Conservation (phyloP, 2,113 vertebrate genomes). For the Naja naja region DNA sequence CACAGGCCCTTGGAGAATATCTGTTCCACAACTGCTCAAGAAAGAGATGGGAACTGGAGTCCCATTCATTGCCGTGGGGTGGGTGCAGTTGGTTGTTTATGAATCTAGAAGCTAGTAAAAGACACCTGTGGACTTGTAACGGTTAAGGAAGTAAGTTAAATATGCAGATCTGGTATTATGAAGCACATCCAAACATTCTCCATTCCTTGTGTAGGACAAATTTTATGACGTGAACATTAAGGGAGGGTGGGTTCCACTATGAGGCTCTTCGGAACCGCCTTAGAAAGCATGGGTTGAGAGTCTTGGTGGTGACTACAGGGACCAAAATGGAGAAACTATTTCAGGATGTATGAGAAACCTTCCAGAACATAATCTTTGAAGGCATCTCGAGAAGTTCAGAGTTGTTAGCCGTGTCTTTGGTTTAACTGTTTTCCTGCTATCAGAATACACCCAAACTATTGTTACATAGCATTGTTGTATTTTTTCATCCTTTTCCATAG, state of each 20-base stretch:
- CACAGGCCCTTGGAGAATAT: no score
- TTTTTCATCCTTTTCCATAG: not conserved
- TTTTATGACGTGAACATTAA: not conserved
- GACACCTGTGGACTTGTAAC: not conserved
- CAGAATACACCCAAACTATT: not conserved
- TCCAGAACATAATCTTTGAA: not conserved
- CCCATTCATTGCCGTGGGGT: constrained; percentile 18
- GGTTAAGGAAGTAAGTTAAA: constrained; percentile 26
- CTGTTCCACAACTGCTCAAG: not conserved
- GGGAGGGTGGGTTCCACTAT: not conserved
- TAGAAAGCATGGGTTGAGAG: not conserved
- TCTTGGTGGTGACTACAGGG: not conserved
- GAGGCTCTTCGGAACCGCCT: not conserved
- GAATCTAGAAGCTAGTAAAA: constrained; percentile 12
- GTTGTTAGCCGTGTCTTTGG: not conserved
- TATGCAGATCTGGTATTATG: constrained; percentile 37
- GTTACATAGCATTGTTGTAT: not conserved
- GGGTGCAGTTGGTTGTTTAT: constrained; percentile 11
- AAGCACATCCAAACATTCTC: constrained; percentile 39
- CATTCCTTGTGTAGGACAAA: constrained; percentile 30
- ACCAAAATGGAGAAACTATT: not conserved
- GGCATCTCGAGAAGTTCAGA: not conserved
- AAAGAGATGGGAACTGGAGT: not conserved
- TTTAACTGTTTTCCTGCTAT: not conserved
- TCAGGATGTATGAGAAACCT: not conserved